Percentiles rank a stretch among this genome's conserved stretches.
phyloP scores from a whole-genome alignment of 2,113 vertebrate species.

The Cnemophilus loriae region DNA sequence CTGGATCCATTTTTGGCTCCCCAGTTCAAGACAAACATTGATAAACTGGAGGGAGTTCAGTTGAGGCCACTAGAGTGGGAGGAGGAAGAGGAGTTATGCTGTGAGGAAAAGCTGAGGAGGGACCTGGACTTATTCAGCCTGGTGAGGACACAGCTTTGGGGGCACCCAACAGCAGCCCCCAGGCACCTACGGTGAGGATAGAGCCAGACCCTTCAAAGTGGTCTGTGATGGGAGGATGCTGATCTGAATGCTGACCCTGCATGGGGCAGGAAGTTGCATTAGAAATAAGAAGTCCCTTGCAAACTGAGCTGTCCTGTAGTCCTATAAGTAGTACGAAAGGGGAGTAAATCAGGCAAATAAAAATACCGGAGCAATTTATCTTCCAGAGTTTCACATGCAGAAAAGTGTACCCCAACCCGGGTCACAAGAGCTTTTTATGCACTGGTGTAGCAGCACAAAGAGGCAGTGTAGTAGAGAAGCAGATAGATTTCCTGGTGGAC shows the following conservation, averaged over 20 bases:
- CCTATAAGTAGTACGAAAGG: neutral
- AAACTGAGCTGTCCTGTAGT: neutral
- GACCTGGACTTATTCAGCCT: neutral
- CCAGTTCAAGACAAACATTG: neutral
- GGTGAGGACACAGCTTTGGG: neutral
- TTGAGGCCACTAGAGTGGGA: neutral
- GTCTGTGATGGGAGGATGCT: neutral
- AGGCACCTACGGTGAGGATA: neutral
- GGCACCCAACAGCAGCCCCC: rapidly evolving
- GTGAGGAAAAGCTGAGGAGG: neutral
- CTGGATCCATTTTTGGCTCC: neutral
- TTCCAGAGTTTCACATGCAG: neutral
- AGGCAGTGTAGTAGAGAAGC: neutral
- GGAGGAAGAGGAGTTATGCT: neutral
- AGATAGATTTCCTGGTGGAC: neutral
- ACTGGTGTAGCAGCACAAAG: neutral
- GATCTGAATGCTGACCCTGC: neutral
- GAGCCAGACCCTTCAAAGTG: neutral
- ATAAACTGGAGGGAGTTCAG: neutral
- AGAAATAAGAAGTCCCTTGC: neutral
- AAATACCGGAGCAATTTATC: neutral
- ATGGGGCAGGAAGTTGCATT: neutral
- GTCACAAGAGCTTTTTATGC: neutral
- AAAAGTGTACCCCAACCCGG: neutral
- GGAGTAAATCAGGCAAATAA: neutral